phyloP scores from a whole-genome alignment of 1,140 invertebrate species.

The Maniola jurtina region DNA sequence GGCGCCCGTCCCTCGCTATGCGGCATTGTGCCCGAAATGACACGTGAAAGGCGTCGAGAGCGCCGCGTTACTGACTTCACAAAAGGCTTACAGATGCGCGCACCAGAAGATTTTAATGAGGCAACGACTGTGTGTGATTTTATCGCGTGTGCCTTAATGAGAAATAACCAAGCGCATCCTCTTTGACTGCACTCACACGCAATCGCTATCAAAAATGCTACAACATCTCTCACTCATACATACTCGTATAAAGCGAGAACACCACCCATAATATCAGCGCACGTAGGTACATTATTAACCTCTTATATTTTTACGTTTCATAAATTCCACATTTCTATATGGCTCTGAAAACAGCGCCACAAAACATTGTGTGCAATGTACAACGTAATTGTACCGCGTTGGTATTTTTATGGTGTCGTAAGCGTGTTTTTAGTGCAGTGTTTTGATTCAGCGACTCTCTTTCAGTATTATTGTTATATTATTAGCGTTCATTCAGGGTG shows the following conservation, averaged over 20 bases:
- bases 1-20: constrained; percentile 49
- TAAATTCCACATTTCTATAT: constrained; percentile 41
- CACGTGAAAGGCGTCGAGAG: constrained; percentile 74
- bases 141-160: constrained; percentile 74
- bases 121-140: constrained; percentile 76
- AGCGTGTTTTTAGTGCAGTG: constrained; percentile 24
- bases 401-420: constrained; percentile 36
- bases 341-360: constrained; percentile 32
- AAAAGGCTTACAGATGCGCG: constrained; percentile 77
- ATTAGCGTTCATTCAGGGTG: constrained; percentile 19
- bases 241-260: constrained; percentile 27
- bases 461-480: constrained; percentile 22
- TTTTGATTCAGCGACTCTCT: constrained; percentile 20
- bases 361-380: constrained; percentile 35
- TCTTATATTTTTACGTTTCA: constrained; percentile 43
- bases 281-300: constrained; percentile 39
- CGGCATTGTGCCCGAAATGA: constrained; percentile 75
- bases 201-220: constrained; percentile 59
- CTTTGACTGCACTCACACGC: constrained; percentile 65
- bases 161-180: constrained; percentile 76
- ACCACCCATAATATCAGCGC: constrained; percentile 33
- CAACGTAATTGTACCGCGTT: constrained; percentile 35
- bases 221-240: constrained; percentile 43
- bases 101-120: constrained; percentile 78
- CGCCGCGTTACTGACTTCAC: constrained; percentile 63